Base-by-base conservation (phyloP, 1,140 invertebrate species). In the Aculops lycopersici region DNA sequence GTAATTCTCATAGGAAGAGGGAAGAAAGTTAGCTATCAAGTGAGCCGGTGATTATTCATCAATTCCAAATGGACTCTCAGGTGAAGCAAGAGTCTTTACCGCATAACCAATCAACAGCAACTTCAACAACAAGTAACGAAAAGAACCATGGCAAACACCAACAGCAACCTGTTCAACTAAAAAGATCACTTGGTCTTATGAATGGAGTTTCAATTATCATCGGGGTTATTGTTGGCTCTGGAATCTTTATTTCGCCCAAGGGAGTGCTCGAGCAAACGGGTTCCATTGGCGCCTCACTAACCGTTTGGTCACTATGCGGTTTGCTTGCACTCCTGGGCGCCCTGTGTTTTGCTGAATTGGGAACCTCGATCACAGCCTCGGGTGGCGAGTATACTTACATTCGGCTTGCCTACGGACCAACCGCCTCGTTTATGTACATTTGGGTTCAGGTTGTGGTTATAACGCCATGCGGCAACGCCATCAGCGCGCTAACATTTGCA, bases 321-420 rank as follows among this genome's bases (percentile, higher is more conserved):
- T 52, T 81, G 19, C 60, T 88, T 12, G 81, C 77, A 0, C 71
- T 81, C 50, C 65, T 88, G 37, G 86, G 86, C 8, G 79, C 81
- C 1, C 60, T 94, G 2, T 94, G 86, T 53, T 97, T 95, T 56
- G 83, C 86, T 0, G 88, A 97, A 67, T 62, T 97, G 39, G 88
- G 88, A 65, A 67, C 78, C 56, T 67, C 59, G 35, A 66, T 69
- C 21, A 53, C 61, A 1, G 83, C 84, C 55, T 88, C 79, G n/a
- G 90, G 90, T 2, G 88, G 86, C 2, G 88, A 95, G 62, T 97
- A 95, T 57, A 79, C 81, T 0, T 97, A 97, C 52, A 84, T 95
- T 21, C 69, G 69, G 37, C 71, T 80, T 52, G 74, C 80, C 0
- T 80, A 90, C 60, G 76, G 90, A 20, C 65, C 74, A 3, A 56